Evolutionary conservation across 2,888 invertebrate genomes (phyloP).

Genomic region (Cosmia pyralina): DNA sequence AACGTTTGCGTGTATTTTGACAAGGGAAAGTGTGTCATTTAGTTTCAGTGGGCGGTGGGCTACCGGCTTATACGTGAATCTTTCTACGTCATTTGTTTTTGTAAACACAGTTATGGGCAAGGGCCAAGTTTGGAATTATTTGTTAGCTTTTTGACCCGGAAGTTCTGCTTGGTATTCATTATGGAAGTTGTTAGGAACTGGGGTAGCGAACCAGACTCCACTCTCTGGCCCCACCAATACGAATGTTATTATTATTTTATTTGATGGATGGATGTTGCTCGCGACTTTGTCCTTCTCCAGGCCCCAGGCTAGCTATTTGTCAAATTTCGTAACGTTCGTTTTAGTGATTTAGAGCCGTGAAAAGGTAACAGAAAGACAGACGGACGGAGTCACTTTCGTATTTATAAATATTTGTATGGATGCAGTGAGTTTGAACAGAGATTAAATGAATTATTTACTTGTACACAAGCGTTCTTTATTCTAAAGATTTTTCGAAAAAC

Average conservation of each 20-base stretch:
- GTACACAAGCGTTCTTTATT: not conserved
- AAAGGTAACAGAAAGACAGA: not conserved
- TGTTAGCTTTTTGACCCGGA: conserved; percentile 38
- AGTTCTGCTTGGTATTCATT: not conserved
- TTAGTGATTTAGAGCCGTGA: too few species aligned
- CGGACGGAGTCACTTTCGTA: not conserved
- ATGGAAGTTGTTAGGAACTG: not conserved
- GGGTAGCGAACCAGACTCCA: too few species aligned
- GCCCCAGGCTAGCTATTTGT: too few species aligned
- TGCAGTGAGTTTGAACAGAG: not conserved
- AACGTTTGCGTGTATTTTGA: not conserved
- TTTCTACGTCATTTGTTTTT: conserved; percentile 38
- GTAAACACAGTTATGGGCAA: conserved; percentile 5
- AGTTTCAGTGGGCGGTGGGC: conserved; percentile 21
- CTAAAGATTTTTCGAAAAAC: not conserved
- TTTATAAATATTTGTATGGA: not conserved
- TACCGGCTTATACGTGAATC: conserved; percentile 5
- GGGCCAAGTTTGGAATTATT: conserved; percentile 23
- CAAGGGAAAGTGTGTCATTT: conserved; percentile 34
- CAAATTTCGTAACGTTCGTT: too few species aligned
- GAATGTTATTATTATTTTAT: too few species aligned
- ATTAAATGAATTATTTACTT: not conserved
- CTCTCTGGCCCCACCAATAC: too few species aligned
- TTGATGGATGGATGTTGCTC: too few species aligned
- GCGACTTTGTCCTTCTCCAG: too few species aligned